Base-by-base conservation (phyloP, 2,113 vertebrate genomes). In the Oceanodroma tethys region DNA sequence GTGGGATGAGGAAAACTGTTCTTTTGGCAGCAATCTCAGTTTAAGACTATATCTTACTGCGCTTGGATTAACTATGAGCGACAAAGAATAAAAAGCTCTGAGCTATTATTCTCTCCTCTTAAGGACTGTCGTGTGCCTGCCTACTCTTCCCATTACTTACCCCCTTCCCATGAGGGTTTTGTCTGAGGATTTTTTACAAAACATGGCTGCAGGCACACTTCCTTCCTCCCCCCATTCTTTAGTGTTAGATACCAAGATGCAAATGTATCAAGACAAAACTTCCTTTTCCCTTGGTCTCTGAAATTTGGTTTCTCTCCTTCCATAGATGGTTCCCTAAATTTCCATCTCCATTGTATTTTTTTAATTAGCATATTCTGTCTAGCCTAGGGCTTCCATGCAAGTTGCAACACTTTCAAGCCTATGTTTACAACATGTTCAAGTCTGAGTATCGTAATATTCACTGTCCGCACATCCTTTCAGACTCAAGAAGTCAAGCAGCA, bases 341-440 rank as follows among this genome's bases (percentile, higher is more conserved):
- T 87, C 48, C 43, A 56, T 43, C 86, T 89, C 81, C 52, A 60
- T n/a, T 90, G 62, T 71, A 15, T 22, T 62, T 48, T 70, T 94
- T 74, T 66, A 93, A 94, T 93, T 87, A 93, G 47, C 52, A 87
- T 48, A 65, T 56, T 82, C 60, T 75, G 34, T 45, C 30, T 81
- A 94, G 81, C 93, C 81, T 65, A 65, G 21, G 84, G 87, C 87
- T 96, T 93, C 43, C 43, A 56, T 68, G n/a, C 81, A 96, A 91
- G 93, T 87, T 83, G 27, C 82, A 92, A 93, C 84, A 95, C 38
- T 72, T 93, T 83, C 20, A 85, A 94, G 55, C 62, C 72, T 40
- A 23, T 42, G 65, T 88, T 95, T 85, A 38, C 22, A 92, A 65
- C 34, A 65, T 60, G 81, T 91, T 93, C 59, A 89, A 78, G 42